Percentiles rank a stretch among this genome's conserved stretches.
phyloP scores from a whole-genome alignment of 2,888 invertebrate species.

The Periphyllus acericola region DNA sequence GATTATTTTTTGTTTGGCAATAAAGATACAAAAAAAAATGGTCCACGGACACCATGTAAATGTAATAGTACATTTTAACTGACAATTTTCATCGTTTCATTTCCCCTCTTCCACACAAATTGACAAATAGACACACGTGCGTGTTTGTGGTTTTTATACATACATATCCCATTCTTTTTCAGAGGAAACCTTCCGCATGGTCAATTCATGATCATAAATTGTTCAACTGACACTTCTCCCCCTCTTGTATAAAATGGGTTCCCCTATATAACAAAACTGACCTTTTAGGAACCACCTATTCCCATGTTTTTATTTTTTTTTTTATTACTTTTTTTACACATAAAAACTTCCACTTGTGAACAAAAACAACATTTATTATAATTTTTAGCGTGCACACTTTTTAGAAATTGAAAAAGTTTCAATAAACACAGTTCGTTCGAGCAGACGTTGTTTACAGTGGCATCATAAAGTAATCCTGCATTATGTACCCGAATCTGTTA shows the following conservation, averaged over 20 bases:
- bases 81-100: conserved; percentile 18
- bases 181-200: conserved; percentile 36
- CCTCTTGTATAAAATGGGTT: conserved; percentile 13
- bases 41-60: background rate
- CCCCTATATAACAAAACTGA: conserved; percentile 40
- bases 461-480: conserved; percentile 16
- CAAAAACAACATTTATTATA: conserved; percentile 50
- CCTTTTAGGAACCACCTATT: conserved; percentile 41
- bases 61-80: conserved; percentile 6
- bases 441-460: background rate
- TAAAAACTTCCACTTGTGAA: conserved; percentile 45
- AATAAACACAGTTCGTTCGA: conserved; percentile 11
- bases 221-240: conserved; percentile 36
- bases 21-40: background rate
- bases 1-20: background rate
- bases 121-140: conserved; percentile 37
- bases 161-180: conserved; percentile 26
- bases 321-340: conserved; percentile 17
- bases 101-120: conserved; percentile 8
- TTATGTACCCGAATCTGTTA: background rate
- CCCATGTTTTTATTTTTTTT: conserved; percentile 7
- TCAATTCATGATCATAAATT: conserved; percentile 52
- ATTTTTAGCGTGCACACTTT: conserved; percentile 38
- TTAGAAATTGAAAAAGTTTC: conserved; percentile 55
- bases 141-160: background rate